Evolutionary conservation across 2,888 invertebrate species (phyloP), one percentile per base, ranked within the genome.

Genomic region (Rutpela maculata): DNA sequence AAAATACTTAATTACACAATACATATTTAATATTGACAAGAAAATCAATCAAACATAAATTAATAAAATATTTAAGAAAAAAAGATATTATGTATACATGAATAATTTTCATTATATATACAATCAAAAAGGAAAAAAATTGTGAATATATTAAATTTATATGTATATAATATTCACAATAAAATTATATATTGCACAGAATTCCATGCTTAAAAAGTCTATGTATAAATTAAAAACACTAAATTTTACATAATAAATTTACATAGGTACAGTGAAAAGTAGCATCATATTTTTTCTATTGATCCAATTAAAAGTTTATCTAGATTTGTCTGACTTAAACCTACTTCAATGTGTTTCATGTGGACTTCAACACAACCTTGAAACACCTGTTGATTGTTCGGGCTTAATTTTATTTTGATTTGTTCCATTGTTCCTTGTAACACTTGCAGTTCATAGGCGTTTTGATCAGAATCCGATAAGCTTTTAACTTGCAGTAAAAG

Each of bases 331-430:
- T 88, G 88, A 31, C 87, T 87, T 65, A 95, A 90, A 31, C 96
- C 95, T 89, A 95, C 93, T 89, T 97, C 95, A 85, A 97, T 96
- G 88, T 96, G 95, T 86, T 96, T 96, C 93, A 98, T 94, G 86
- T 97, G 98, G 81, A 97, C 95, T 90, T 98, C 98, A 7, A 99
- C 95, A 88, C 94, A 93, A 89, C 96, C 96, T 89, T 97, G 95
- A 90, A 97, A 97, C 60, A 94, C 91, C 83, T 93, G 93, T 84
- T 95, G 93, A 90, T 97, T 97, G 62, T 92, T 91, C 2, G 94
- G 93, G 83, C 94, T 94, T 74, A 98, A 89, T 86, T 95, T 95
- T 77, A 93, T 92, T 89, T 96, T 96, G 69, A 98, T 96, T 87
- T 97, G 95, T 85, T 95, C 95, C 91, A 98, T 95, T 57, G 98